Evolutionary conservation across 2,888 invertebrate genomes (phyloP).

Genomic region (Acleris laterana): DNA sequence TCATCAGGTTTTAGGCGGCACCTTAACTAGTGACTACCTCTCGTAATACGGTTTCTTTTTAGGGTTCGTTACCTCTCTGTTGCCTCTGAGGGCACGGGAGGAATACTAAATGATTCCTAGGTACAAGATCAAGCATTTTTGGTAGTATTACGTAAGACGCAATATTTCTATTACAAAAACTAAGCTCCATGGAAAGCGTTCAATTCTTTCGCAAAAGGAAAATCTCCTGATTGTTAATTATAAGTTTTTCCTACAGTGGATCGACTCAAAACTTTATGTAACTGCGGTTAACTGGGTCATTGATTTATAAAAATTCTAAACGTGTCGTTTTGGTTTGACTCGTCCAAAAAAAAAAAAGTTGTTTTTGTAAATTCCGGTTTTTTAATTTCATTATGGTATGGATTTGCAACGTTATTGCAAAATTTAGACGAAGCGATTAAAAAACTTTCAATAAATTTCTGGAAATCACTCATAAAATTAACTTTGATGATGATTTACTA

Average conservation of each 20-base stretch:
- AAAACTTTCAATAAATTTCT: no score
- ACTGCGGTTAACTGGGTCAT: neutral
- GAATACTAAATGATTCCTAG: conserved; percentile 40
- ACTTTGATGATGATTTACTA: no score
- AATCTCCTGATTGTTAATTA: neutral
- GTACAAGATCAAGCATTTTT: conserved; percentile 8
- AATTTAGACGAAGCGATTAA: no score
- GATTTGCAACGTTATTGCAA: no score
- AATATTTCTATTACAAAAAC: neutral
- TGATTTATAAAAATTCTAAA: neutral
- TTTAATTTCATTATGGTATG: no score
- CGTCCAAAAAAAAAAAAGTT: neutral
- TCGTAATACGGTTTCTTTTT: conserved; percentile 46
- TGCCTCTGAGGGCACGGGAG: conserved; percentile 38
- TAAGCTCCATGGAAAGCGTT: neutral
- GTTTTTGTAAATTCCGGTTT: no score
- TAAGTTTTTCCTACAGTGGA: neutral
- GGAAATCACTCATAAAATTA: no score
- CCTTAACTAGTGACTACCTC: neutral
- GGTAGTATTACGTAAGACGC: neutral
- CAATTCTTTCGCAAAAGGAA: neutral
- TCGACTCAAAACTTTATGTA: neutral
- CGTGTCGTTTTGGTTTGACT: neutral
- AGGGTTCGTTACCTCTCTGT: conserved; percentile 53
- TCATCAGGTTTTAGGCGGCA: neutral